phyloP scores from a whole-genome alignment of 2,888 invertebrate species.

The Baronia brevicornis region DNA sequence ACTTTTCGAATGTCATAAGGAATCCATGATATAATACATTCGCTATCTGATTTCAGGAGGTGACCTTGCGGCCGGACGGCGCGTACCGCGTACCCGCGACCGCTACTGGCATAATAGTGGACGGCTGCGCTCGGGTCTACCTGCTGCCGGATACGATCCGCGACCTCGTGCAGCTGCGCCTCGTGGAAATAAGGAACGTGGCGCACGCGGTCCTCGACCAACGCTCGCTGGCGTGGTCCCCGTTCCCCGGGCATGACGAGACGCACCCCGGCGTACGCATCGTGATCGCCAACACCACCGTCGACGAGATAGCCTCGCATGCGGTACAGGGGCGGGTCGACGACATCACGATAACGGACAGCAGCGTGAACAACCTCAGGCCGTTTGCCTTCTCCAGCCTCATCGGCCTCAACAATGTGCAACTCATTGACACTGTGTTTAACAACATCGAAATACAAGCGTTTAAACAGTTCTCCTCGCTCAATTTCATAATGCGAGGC shows the following conservation, averaged over 20 bases:
- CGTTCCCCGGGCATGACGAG: conserved; percentile 76
- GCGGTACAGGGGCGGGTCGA: conserved; percentile 84
- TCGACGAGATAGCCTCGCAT: conserved; percentile 73
- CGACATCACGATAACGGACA: conserved; percentile 78
- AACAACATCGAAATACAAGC: conserved; percentile 80
- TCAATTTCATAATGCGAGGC: conserved; percentile 78
- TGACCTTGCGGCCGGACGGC: conserved; percentile 75
- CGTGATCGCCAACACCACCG: conserved; percentile 62
- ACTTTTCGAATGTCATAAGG: neutral
- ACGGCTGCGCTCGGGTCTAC: conserved; percentile 78
- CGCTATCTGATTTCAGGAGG: conserved; percentile 56
- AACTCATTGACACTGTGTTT: conserved; percentile 77
- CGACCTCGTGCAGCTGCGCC: conserved; percentile 77
- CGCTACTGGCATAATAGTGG: conserved; percentile 77
- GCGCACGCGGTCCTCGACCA: conserved; percentile 77
- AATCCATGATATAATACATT: neutral
- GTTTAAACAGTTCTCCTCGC: conserved; percentile 86
- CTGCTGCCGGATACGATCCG: conserved; percentile 76
- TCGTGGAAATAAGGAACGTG: conserved; percentile 78
- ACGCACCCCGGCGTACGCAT: conserved; percentile 78
- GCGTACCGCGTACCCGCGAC: conserved; percentile 68
- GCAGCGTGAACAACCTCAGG: conserved; percentile 76
- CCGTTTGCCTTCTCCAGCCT: conserved; percentile 86
- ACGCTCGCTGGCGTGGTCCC: conserved; percentile 77
- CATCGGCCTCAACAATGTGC: conserved; percentile 77